Percentiles rank a stretch among this genome's conserved stretches.
phyloP scores from a whole-genome alignment of 2,888 invertebrate species.

The Incurvaria masculella region DNA sequence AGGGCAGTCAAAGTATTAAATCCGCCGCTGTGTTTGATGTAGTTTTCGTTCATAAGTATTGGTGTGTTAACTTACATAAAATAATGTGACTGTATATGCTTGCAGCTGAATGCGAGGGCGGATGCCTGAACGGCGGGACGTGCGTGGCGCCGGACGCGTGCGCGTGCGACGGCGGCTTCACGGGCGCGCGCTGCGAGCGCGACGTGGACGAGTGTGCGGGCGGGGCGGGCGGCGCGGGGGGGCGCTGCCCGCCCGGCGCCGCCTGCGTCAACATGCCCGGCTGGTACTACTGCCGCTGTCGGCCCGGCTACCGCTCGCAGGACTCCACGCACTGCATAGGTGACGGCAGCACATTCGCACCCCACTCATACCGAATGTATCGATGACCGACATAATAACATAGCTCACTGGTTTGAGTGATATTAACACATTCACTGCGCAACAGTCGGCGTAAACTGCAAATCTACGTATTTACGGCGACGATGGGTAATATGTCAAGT shows the following conservation, averaged over 20 bases:
- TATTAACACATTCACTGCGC: too few species aligned
- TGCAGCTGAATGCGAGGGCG: slow-evolving; percentile 76
- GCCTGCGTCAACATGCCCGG: slow-evolving; percentile 86
- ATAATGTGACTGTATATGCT: slow-evolving; percentile 14
- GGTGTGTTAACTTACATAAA: neutral
- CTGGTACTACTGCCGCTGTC: slow-evolving; percentile 86
- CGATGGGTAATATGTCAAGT: too few species aligned
- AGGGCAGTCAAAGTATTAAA: too few species aligned
- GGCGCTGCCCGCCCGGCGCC: slow-evolving; percentile 72
- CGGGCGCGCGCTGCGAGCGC: slow-evolving; percentile 77
- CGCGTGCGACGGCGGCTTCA: slow-evolving; percentile 77
- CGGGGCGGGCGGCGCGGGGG: slow-evolving; percentile 66
- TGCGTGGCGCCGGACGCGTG: slow-evolving; percentile 77
- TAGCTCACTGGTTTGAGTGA: too few species aligned
- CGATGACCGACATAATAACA: too few species aligned
- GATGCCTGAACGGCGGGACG: slow-evolving; percentile 80
- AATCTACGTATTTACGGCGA: too few species aligned
- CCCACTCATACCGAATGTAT: too few species aligned
- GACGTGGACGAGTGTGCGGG: slow-evolving; percentile 82
- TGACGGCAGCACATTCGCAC: too few species aligned
- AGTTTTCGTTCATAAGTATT: neutral
- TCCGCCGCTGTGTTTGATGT: neutral
- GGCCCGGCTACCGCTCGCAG: slow-evolving; percentile 68
- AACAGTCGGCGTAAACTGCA: too few species aligned
- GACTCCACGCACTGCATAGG: slow-evolving; percentile 59